Evolutionary conservation across 1,140 invertebrate genomes (phyloP).

Genomic region (Platorchestia sp.): DNA sequence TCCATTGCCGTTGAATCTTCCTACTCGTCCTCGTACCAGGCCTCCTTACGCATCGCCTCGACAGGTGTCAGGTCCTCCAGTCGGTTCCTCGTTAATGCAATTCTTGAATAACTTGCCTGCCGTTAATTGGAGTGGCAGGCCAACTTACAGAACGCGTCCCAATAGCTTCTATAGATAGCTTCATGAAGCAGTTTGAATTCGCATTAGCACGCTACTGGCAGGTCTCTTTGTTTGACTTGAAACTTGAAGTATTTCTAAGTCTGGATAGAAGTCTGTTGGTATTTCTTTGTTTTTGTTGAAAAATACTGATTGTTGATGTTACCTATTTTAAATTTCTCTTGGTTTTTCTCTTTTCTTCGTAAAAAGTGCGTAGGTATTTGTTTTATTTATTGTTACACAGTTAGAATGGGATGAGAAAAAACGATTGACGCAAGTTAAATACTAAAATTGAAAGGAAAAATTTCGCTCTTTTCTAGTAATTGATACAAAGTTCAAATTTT

Average conservation of each 20-base stretch:
- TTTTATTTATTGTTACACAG: neutral
- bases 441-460: neutral
- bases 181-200: neutral
- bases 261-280: neutral
- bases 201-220: neutral
- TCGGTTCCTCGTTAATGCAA: constrained; percentile 3
- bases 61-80: neutral
- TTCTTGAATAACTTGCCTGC: constrained; percentile 38
- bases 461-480: neutral
- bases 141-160: neutral
- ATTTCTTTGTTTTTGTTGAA: neutral
- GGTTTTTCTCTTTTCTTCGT: neutral
- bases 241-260: neutral
- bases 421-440: neutral
- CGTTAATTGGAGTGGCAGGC: constrained; percentile 19
- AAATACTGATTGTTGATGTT: neutral
- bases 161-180: neutral
- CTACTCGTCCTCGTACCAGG: neutral
- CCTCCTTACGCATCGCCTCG: neutral
- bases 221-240: neutral
- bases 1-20: neutral
- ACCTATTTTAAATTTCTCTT: neutral
- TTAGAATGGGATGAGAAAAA: neutral
- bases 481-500: neutral
- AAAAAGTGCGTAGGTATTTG: neutral